Base-by-base conservation (phyloP, 2,888 invertebrate species). In the Unio pictorum region DNA sequence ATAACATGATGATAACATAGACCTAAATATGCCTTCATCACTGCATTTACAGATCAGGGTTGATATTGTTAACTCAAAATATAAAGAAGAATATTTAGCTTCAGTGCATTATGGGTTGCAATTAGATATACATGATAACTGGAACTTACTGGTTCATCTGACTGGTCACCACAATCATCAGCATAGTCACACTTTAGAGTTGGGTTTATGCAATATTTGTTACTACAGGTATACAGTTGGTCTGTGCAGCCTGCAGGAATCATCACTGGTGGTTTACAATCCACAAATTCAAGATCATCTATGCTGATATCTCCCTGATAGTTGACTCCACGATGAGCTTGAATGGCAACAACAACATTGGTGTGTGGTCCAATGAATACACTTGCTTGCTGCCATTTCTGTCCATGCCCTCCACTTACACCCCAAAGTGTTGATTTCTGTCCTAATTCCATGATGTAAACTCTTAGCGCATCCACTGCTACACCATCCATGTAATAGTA, bases 81-180 rank as follows among this genome's bases (percentile, higher is more conserved):
- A 45, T 45, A 11, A 45, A 45, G 45, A 11, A 45, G 11, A 45
- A 45, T 45, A 4, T 45, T 11, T 15, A 45, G 45, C 15, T 15
- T 45, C 11, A 45, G 45, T 45, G 8, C 8, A 45, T 45, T 45
- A 45, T 45, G 45, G 59, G 59, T n/a, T 45, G 11, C 3, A 45
- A 3, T 45, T 45, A 15, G 45, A 11, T 15, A 15, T 45, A 45
- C 45, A 45, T 45, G 11, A 45, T 45, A 68, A 58, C 45, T 23
- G 15, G 54, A 59, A 76, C 78, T 73, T 70, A 84, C 83, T 68
- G 71, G 60, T 81, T 87, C 87, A 78, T 87, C 87, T n/a, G 81
- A 80, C 6, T 58, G 64, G 65, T 87, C 87, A 18, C 84, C 86
- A 77, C 87, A 87, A 67, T 87, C 85, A 69, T 86, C 80, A 7